Percentiles rank a stretch among this genome's conserved stretches.
Evolutionary conservation across 2,797 vertebrate genomes (phyloP).

Genomic region (Characodon lateralis): DNA sequence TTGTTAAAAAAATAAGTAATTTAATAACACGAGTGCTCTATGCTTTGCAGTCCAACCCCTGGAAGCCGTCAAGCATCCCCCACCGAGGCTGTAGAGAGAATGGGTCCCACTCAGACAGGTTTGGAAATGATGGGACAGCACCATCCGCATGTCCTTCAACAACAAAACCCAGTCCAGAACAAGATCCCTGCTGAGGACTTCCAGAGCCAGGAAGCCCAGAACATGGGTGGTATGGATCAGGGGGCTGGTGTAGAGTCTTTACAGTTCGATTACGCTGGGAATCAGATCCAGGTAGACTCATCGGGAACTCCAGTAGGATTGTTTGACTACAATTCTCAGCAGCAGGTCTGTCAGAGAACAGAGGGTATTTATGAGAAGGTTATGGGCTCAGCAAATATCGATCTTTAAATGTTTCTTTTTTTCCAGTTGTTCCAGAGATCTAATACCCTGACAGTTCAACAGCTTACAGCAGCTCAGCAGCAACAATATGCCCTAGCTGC

Average conservation of each 20-base stretch:
- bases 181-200: conserved; percentile 92
- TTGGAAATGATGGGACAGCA: conserved; percentile 91
- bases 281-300: conserved; percentile 97
- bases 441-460: conserved; percentile 92
- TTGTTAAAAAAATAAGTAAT: no score
- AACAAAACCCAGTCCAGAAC: conserved; percentile 84
- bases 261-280: conserved; percentile 96
- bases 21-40: not conserved
- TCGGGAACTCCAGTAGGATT: conserved; percentile 92
- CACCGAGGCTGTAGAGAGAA: conserved; percentile 93
- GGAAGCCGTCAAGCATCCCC: conserved; percentile 97
- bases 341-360: conserved; percentile 75
- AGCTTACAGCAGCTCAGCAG: conserved; percentile 94
- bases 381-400: conserved; percentile 20
- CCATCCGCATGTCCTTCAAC: conserved; percentile 73
- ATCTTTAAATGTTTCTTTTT: conserved; percentile 1
- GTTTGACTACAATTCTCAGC: conserved; percentile 97
- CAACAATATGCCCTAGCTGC: conserved; percentile 96
- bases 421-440: conserved; percentile 94
- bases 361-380: not conserved
- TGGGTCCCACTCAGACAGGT: conserved; percentile 87
- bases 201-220: conserved; percentile 92
- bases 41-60: conserved; percentile 86
- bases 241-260: conserved; percentile 93
- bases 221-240: conserved; percentile 96